A percentile compares a stretch with the other conserved stretches of the same genome.
Evolutionary conservation across 2,797 vertebrate genomes (phyloP).

Genomic region (Phalanger gymnotis): DNA sequence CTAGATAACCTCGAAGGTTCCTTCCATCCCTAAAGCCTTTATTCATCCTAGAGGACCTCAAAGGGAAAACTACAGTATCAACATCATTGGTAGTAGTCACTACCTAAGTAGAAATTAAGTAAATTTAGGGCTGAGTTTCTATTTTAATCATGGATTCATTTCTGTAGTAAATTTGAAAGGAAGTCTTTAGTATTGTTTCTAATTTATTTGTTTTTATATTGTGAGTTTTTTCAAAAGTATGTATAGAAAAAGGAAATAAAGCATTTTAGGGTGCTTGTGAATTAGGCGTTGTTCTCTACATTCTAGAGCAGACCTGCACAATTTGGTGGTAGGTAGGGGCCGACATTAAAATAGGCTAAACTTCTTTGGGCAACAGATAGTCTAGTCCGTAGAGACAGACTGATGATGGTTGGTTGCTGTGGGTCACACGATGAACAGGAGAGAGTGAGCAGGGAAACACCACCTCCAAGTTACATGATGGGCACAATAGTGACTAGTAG

Average conservation of each 20-base stretch:
- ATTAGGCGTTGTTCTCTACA: neutral
- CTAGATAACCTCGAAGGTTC: neutral
- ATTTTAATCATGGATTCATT: neutral
- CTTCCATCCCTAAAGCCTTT: neutral
- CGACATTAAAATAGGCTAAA: no score
- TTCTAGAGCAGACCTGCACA: neutral
- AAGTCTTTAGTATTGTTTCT: neutral
- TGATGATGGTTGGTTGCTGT: no score
- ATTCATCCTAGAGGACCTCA: neutral
- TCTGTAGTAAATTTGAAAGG: neutral
- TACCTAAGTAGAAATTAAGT: neutral
- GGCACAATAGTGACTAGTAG: no score
- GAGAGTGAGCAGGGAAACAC: no score
- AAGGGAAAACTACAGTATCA: neutral
- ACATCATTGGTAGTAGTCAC: no score
- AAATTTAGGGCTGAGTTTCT: neutral
- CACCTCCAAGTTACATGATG: no score
- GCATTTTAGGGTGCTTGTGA: neutral
- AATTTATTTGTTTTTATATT: neutral
- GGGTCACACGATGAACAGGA: no score
- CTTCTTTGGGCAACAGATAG: no score
- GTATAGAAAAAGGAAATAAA: neutral
- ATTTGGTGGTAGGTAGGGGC: no score
- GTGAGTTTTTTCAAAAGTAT: neutral
- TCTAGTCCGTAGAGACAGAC: no score